phyloP scores from a whole-genome alignment of 2,113 vertebrate genomes.

The Zosterops borbonicus region DNA sequence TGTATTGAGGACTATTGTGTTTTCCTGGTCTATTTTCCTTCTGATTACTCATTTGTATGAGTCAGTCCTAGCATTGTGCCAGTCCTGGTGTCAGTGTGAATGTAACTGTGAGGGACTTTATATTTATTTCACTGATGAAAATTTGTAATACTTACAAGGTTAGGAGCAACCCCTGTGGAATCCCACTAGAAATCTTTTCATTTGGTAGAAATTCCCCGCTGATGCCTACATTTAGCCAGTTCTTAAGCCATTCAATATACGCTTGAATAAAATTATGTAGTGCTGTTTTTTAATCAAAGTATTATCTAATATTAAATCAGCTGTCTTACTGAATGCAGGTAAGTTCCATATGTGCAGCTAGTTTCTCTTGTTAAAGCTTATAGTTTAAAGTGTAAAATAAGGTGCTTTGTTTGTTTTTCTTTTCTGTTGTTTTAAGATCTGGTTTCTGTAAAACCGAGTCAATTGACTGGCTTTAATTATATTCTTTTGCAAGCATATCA shows the following conservation, averaged over 20 bases:
- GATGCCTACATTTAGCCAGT: slow-evolving; percentile 4
- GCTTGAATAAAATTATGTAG: background rate
- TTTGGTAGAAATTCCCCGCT: slow-evolving; percentile 9
- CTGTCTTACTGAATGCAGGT: background rate
- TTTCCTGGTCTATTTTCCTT: background rate
- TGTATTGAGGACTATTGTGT: background rate
- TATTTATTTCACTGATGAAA: background rate
- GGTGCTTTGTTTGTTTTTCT: slow-evolving; percentile 45
- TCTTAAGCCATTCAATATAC: slow-evolving; percentile 8
- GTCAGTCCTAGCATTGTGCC: background rate
- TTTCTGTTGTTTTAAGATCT: slow-evolving; percentile 47
- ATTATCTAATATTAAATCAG: slow-evolving; percentile 13
- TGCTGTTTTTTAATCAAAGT: background rate
- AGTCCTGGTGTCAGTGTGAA: background rate
- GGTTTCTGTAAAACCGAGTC: slow-evolving; percentile 49
- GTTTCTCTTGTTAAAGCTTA: background rate
- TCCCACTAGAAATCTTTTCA: slow-evolving; percentile 20
- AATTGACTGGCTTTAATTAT: slow-evolving; percentile 62
- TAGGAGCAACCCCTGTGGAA: background rate
- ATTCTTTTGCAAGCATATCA: slow-evolving; percentile 54
- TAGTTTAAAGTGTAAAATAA: slow-evolving; percentile 25
- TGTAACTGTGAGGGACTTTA: background rate
- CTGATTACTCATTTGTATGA: background rate
- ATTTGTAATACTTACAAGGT: background rate
- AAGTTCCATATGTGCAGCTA: background rate